Evolutionary conservation across 2,888 invertebrate species (phyloP), one percentile per base, ranked within the genome.

Genomic region (Chironomus tentans): DNA sequence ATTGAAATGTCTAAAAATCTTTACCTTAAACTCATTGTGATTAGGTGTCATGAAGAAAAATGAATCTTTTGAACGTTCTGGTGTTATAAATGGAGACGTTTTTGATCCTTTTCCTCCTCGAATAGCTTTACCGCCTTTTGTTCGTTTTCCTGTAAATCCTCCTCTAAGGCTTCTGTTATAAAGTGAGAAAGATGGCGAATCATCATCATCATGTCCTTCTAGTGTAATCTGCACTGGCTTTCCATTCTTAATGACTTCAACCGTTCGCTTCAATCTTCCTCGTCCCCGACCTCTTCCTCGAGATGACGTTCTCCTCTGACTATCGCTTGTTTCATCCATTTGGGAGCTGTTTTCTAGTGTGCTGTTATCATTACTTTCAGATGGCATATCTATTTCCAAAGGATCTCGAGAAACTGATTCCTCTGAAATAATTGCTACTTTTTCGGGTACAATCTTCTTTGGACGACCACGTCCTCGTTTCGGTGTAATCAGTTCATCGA

Each of bases 391-490:
- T 22, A 65, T 65, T 65, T 65, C 65, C 15, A 68, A 48, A n/a
- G 74, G 74, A 75, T 47, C 50, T n/a, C 48, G 56, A 13, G 70
- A 18, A 18, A 24, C 70, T 78, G 78, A 83, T 80, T 79, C 83
- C 79, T 79, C 86, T 81, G 82, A 81, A 7, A 82, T 81, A 70
- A 80, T 82, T 78, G 80, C 84, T 68, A 86, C 81, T 47, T 86
- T 83, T 13, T 15, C 18, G 7, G 48, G 56, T 15, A 46, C 38
- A 12, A 81, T 80, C 79, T 86, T 85, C 76, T 85, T 82, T 0
- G 87, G 87, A 38, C 87, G 80, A 3, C 87, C 87, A n/a, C 87
- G 82, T 78, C 84, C 83, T 73, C 83, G 82, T 69, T 83, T 84
- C 15, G 78, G 78, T 28, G 77, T 76, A 1, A 50, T 76, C 77